These are phyloP conservation scores for Axis porcinus DNA, from an alignment of 2,113 vertebrate species.

Conservation along the genomic window DNA sequence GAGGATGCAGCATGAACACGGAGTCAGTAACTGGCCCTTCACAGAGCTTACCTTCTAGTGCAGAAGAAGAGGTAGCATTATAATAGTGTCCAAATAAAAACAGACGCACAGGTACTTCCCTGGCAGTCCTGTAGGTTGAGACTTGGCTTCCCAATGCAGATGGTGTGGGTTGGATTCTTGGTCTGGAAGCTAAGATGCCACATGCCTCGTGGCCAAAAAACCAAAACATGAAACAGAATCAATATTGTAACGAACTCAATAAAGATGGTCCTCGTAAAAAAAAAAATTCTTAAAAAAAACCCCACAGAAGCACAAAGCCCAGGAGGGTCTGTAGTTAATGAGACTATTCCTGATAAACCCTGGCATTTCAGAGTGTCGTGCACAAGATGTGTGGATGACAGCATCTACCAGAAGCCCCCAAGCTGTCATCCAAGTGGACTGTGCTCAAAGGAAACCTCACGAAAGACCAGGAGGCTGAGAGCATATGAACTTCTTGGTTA, in stretches of 20 bases:
- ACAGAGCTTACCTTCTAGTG: not conserved
- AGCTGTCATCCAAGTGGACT: not conserved
- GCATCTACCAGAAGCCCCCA: not conserved
- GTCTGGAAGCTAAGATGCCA: not conserved
- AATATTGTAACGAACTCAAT: not conserved
- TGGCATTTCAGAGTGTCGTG: not conserved
- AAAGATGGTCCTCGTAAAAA: not conserved
- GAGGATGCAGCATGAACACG: not conserved
- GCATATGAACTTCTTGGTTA: fast-evolving
- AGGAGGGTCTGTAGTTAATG: not conserved
- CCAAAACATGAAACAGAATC: not conserved
- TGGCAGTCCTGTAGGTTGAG: not conserved
- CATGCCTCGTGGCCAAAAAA: not conserved
- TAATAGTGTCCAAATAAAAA: not conserved
- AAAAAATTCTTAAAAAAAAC: not conserved
- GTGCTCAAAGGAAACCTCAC: not conserved
- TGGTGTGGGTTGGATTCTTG: not conserved
- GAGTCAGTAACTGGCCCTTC: not conserved
- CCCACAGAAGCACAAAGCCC: not conserved
- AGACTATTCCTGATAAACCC: not conserved
- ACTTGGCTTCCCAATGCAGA: not conserved
- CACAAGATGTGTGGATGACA: not conserved
- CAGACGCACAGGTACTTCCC: not conserved
- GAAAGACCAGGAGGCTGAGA: not conserved
- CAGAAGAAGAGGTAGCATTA: not conserved